Percentiles rank a stretch among this genome's conserved stretches.
phyloP scores from a whole-genome alignment of 2,888 invertebrate genomes.

The Nasonovia ribisnigri region DNA sequence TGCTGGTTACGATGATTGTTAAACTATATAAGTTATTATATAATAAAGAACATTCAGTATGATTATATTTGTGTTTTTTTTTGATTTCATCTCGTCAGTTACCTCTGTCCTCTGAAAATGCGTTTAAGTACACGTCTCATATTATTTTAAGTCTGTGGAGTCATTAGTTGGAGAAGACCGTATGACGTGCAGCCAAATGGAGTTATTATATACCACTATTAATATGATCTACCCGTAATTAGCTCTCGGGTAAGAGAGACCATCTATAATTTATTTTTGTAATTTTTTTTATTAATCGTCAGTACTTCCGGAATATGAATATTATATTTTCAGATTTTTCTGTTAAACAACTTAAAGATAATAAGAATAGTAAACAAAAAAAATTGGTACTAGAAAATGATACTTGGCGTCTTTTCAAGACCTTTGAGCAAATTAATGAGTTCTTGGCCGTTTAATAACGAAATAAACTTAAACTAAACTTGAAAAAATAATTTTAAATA shows the following conservation, averaged over 20 bases:
- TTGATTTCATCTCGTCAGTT: neutral
- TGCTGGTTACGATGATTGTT: neutral
- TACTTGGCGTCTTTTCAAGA: slow-evolving; percentile 16
- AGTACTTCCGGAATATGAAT: slow-evolving; percentile 30
- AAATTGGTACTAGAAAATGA: slow-evolving; percentile 17
- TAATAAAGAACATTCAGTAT: slow-evolving; percentile 14
- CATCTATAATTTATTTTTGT: slow-evolving; percentile 17
- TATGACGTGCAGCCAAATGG: slow-evolving; percentile 46
- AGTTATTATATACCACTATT: slow-evolving; percentile 51
- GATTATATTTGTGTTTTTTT: neutral
- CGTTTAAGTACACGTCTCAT: neutral
- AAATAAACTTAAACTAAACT: neutral
- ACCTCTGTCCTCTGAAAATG: neutral
- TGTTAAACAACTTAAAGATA: neutral
- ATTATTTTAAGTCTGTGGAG: slow-evolving; percentile 5
- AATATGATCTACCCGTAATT: slow-evolving; percentile 45
- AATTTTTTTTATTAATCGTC: slow-evolving; percentile 43
- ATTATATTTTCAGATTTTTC: slow-evolving; percentile 18
- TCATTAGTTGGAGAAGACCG: slow-evolving; percentile 34
- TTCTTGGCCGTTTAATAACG: neutral
- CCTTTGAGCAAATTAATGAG: neutral
- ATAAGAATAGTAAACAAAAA: neutral
- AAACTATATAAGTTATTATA: slow-evolving; percentile 8
- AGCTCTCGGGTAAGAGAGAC: neutral
- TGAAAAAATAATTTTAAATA: slow-evolving; percentile 9